Evolutionary conservation across 2,888 invertebrate species (phyloP).

Genomic region (Acronicta psi): DNA sequence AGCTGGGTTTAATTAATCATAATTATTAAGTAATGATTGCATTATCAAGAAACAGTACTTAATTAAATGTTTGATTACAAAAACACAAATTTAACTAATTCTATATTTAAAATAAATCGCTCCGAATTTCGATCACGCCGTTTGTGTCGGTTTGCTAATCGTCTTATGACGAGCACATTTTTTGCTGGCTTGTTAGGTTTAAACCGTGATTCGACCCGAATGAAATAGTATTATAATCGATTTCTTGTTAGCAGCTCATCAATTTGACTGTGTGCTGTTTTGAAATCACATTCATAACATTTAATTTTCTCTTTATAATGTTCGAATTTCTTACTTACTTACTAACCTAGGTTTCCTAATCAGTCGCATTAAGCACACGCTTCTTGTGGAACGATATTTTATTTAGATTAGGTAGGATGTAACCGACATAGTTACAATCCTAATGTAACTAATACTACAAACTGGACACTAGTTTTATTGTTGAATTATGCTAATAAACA

Average conservation of each 20-base stretch:
- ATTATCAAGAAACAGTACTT: too few species aligned
- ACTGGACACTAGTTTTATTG: not conserved
- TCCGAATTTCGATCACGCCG: slow-evolving; percentile 41
- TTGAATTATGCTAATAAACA: slow-evolving; percentile 1
- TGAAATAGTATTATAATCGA: slow-evolving; percentile 74
- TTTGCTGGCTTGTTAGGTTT: slow-evolving; percentile 68
- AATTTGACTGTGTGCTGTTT: slow-evolving; percentile 34
- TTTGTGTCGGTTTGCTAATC: slow-evolving; percentile 69
- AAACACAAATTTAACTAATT: too few species aligned
- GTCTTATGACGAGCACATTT: slow-evolving; percentile 75
- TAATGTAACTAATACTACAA: not conserved
- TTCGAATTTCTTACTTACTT: not conserved
- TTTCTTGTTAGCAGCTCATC: slow-evolving; percentile 77
- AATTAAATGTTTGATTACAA: too few species aligned
- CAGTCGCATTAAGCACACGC: not conserved
- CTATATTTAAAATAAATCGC: too few species aligned
- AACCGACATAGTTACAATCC: too few species aligned
- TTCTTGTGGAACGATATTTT: not conserved
- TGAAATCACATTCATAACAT: slow-evolving; percentile 3
- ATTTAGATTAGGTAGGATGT: not conserved
- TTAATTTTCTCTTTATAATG: not conserved
- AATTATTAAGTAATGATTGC: too few species aligned
- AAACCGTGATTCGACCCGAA: slow-evolving; percentile 62
- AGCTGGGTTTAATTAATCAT: too few species aligned
- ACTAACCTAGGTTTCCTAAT: not conserved